Evolutionary conservation across 2,113 vertebrate species (phyloP).

Genomic region (Platycercus adscitus): DNA sequence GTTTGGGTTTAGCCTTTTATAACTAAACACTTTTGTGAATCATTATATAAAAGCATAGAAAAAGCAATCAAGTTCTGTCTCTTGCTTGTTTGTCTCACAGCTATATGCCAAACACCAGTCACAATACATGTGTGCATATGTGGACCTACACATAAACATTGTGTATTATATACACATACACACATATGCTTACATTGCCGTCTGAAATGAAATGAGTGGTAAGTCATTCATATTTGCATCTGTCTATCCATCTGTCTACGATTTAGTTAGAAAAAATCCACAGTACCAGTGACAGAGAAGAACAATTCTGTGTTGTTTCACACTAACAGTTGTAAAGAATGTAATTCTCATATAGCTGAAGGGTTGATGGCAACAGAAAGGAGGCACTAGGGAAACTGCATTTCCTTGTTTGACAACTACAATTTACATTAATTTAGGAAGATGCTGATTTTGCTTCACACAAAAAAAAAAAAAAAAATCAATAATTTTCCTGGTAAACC

Average conservation of each 20-base stretch:
- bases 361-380: background rate
- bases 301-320: constrained; percentile 40
- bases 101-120: background rate
- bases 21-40: constrained; percentile 23
- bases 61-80: background rate
- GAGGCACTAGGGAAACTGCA: background rate
- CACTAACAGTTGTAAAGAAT: background rate
- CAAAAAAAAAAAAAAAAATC: too few relatives aligned
- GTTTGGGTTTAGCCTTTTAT: constrained; percentile 38
- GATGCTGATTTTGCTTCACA: background rate
- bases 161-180: background rate
- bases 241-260: background rate
- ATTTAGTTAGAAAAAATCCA: constrained; percentile 34
- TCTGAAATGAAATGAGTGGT: background rate
- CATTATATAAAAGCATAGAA: constrained; percentile 43
- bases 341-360: background rate
- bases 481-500: background rate
- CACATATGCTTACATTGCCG: background rate
- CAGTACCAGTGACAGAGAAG: constrained; percentile 15
- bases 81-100: background rate
- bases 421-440: background rate
- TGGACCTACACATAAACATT: background rate
- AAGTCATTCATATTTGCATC: background rate
- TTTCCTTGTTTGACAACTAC: background rate
- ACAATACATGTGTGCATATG: background rate